Evolutionary conservation across 1,140 invertebrate species (phyloP), one percentile per base, ranked within the genome.

Genomic region (Zaprionus africanus): DNA sequence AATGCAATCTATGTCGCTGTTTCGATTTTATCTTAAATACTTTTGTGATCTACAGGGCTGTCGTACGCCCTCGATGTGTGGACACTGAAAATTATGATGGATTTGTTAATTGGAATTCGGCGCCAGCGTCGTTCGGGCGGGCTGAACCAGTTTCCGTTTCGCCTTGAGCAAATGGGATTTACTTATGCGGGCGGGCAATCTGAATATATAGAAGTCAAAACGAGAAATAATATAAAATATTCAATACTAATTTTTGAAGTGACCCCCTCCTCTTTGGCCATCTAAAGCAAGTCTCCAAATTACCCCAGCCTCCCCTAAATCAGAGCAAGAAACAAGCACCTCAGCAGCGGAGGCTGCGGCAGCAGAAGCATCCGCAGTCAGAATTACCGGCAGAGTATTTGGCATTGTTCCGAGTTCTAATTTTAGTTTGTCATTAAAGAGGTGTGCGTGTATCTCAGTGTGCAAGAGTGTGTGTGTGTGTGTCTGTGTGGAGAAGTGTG

Each of bases 391-490:
- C 84, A 84, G 85, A 90, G 88, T 90, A 90, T 90, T 90, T 90
- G 85, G 85, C 85, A 90, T 90, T 90, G 82, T 90, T 90, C 85
- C 85, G 85, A 90, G 85, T 90, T 90, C 85, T 90, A 90, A 82
- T 79, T 90, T 82, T 90, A 90, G 86, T 90, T 90, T 90, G 85
- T 90, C 85, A 90, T 90, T 90, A 90, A 90, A 79, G 69, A 84
- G 76, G 81, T 82, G 81, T 81, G 78, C 66, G 66, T 68, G 76
- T 68, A 68, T 78, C 54, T 59, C 38, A 63, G 53, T 82, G 28
- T 72, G 11, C 71, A 13, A 53, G 34, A 9, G 34, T 54, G 51
- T 56, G 36, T 38, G 26, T 34, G 19, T 60, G 41, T 59, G 43
- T 67, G 41, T 62, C 63, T 46, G 28, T 62, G 65, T 68, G 41